Evolutionary conservation across 2,888 invertebrate genomes (phyloP).

Genomic region (Sericinus montela): DNA sequence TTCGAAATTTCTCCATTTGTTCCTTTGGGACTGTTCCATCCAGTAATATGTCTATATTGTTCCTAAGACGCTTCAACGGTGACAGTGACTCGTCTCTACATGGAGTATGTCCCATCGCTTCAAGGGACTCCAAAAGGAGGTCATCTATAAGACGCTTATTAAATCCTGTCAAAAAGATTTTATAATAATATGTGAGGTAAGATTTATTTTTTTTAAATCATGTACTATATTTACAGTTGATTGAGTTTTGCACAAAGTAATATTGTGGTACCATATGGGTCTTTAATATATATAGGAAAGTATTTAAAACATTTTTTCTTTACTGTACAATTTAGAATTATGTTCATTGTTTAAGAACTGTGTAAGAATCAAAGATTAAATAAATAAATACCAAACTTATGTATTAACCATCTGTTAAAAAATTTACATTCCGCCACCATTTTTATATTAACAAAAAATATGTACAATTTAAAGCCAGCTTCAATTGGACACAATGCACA

Average conservation of each 20-base stretch:
- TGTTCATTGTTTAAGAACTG: no score
- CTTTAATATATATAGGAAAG: no score
- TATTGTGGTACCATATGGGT: no score
- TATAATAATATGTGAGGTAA: neutral
- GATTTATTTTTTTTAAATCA: neutral
- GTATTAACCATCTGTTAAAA: neutral
- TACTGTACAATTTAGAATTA: no score
- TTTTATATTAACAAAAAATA: slow-evolving; percentile 1
- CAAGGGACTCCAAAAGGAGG: slow-evolving; percentile 87
- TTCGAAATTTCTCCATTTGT: slow-evolving; percentile 87
- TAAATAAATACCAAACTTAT: no score
- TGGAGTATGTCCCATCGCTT: slow-evolving; percentile 85
- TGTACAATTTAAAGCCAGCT: neutral
- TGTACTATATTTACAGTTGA: neutral
- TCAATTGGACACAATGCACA: slow-evolving; percentile 1
- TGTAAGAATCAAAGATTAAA: no score
- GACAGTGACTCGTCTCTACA: slow-evolving; percentile 77
- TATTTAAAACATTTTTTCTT: no score
- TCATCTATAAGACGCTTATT: slow-evolving; percentile 88
- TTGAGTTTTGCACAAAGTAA: neutral
- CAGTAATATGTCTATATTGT: slow-evolving; percentile 87
- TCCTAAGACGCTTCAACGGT: slow-evolving; percentile 82
- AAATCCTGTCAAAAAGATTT: slow-evolving; percentile 59
- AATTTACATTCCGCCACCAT: slow-evolving; percentile 30
- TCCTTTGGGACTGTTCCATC: slow-evolving; percentile 89